These are phyloP conservation scores for Steinernema scapterisci DNA, from an alignment of 2,888 invertebrate species.

Conservation along the genomic window DNA sequence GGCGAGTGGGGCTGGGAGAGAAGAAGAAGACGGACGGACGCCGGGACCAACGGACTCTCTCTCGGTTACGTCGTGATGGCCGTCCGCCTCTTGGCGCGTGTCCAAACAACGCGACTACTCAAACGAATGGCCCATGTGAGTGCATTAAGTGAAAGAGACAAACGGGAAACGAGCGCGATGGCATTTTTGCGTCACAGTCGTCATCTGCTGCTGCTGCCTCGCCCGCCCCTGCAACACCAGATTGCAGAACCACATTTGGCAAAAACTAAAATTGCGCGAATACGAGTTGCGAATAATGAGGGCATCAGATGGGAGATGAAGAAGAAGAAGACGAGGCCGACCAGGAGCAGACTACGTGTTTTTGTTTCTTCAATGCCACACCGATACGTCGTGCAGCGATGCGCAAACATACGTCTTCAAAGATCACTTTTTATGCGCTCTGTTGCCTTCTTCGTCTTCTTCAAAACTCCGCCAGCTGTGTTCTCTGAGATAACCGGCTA, in stretches of 20 bases:
- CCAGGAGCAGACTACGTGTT: not conserved
- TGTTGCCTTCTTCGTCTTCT: too few relatives aligned
- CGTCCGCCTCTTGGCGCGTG: conserved; percentile 19
- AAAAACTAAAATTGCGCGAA: not conserved
- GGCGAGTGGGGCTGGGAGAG: too few relatives aligned
- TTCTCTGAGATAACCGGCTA: not conserved
- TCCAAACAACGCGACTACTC: conserved; percentile 29
- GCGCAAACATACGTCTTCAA: not conserved
- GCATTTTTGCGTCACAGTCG: not conserved
- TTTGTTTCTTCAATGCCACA: not conserved
- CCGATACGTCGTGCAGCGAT: not conserved
- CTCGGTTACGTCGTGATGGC: not conserved
- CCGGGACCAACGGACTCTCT: not conserved
- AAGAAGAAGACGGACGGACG: conserved; percentile 13
- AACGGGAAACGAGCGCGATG: not conserved
- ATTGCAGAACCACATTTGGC: not conserved
- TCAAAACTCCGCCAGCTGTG: not conserved
- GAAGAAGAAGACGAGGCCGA: not conserved
- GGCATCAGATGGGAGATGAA: not conserved
- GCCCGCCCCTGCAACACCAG: not conserved
- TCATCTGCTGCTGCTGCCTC: not conserved
- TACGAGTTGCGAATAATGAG: not conserved
- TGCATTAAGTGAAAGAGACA: not conserved
- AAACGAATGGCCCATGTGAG: conserved; percentile 19
- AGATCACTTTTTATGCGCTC: not conserved